A percentile compares a stretch with the other conserved stretches of the same genome.
Conservation (phyloP, 2,888 invertebrate species). For the Acheta domesticus region DNA sequence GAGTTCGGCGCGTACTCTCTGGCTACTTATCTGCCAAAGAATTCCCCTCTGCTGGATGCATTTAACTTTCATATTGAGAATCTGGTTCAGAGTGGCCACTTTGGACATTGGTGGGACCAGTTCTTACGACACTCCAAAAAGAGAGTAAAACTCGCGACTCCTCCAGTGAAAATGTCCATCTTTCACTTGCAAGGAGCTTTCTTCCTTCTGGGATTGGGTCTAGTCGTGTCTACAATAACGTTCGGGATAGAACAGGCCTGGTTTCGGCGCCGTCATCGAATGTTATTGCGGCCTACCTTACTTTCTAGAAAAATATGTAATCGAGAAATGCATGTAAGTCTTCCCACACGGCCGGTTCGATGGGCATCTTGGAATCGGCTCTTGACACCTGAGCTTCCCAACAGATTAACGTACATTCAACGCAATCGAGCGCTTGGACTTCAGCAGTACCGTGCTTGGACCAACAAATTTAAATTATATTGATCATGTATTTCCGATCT, state of each 20-base stretch:
- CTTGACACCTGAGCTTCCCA: too few relatives aligned
- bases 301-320: too few relatives aligned
- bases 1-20: not conserved
- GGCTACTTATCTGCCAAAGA: not conserved
- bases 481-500: too few relatives aligned
- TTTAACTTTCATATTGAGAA: not conserved
- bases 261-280: not conserved
- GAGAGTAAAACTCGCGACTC: not conserved
- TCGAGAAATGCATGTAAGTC: too few relatives aligned
- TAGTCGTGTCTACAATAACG: not conserved
- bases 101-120: not conserved
- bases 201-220: not conserved
- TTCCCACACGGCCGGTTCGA: too few relatives aligned
- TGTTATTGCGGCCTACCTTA: too few relatives aligned
- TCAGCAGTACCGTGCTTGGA: too few relatives aligned
- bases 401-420: too few relatives aligned
- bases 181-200: not conserved
- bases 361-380: too few relatives aligned
- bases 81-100: not conserved
- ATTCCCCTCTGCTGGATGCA: not conserved
- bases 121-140: not conserved
- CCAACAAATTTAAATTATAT: too few relatives aligned
- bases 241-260: not conserved
- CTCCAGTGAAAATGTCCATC: not conserved
- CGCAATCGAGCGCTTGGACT: too few relatives aligned